phyloP scores from a whole-genome alignment of 2,888 invertebrate species.

The Agrotis exclamationis region DNA sequence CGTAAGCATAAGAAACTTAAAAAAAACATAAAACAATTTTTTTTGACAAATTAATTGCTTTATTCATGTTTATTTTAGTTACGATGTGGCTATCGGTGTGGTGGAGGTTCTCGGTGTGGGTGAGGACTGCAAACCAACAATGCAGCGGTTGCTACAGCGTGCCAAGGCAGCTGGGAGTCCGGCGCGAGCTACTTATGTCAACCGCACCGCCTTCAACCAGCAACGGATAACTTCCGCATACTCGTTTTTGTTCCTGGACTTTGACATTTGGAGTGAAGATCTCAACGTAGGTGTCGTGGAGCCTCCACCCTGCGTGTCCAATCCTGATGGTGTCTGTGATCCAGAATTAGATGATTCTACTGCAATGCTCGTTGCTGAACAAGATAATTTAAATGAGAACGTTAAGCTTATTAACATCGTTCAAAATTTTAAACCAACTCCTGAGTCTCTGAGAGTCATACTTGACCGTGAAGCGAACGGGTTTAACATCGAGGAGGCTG shows the following conservation, averaged over 20 bases:
- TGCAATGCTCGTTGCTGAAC: constrained; percentile 34
- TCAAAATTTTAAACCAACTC: constrained; percentile 11
- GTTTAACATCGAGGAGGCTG: constrained; percentile 19
- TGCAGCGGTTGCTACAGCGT: neutral
- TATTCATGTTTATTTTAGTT: constrained; percentile 5
- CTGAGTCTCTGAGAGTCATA: constrained; percentile 17
- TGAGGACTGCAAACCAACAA: neutral
- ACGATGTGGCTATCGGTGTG: neutral
- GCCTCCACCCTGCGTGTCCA: constrained; percentile 25
- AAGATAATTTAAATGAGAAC: neutral
- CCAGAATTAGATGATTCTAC: constrained; percentile 29
- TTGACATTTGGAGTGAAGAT: constrained; percentile 44
- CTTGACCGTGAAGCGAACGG: constrained; percentile 21
- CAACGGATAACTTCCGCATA: constrained; percentile 3
- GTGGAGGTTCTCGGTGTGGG: constrained; percentile 4
- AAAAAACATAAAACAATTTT: no score
- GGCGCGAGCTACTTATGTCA: neutral
- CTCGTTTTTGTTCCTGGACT: constrained; percentile 57
- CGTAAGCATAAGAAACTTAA: neutral
- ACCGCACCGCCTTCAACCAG: constrained; percentile 2
- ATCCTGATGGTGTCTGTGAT: constrained; percentile 14
- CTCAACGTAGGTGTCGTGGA: constrained; percentile 20
- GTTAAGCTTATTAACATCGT: constrained; percentile 9
- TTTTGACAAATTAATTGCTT: no score
- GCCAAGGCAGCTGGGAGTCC: neutral